phyloP scores from a whole-genome alignment of 2,888 invertebrate species.

The Dryobotodes eremita region DNA sequence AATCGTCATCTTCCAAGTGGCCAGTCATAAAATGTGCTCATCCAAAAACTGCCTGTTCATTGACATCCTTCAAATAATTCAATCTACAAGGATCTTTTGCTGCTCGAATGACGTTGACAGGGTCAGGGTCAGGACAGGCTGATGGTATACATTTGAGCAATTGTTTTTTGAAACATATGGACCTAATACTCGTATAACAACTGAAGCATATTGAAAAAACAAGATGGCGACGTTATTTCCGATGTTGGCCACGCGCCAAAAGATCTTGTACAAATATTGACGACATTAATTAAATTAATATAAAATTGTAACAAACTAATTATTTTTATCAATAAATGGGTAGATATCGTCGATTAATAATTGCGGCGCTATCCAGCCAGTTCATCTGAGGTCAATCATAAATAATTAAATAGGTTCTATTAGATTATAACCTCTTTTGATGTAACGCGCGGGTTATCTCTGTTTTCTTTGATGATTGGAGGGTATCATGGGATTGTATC shows the following conservation, averaged over 20 bases:
- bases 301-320: conserved; percentile 45
- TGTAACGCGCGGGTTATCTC: conserved; percentile 45
- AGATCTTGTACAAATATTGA: too few relatives aligned
- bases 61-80: conserved; percentile 20
- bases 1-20: not conserved
- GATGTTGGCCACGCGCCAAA: too few relatives aligned
- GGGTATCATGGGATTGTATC: not conserved
- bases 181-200: too few relatives aligned
- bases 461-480: conserved; percentile 24
- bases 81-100: not conserved
- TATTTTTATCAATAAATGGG: conserved; percentile 42
- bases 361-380: conserved; percentile 23
- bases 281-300: not conserved
- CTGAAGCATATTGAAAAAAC: too few relatives aligned
- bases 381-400: conserved; percentile 37
- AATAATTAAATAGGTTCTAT: conserved; percentile 49
- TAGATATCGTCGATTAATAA: conserved; percentile 40
- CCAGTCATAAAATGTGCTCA: not conserved
- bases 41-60: conserved; percentile 24
- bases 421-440: conserved; percentile 37
- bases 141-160: too few relatives aligned
- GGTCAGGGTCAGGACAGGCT: too few relatives aligned
- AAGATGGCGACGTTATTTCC: too few relatives aligned
- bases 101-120: too few relatives aligned
- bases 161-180: too few relatives aligned